Percentiles rank a stretch among this genome's conserved stretches.
phyloP scores from a whole-genome alignment of 1,140 invertebrate species.

The Drosophila jambulina region DNA sequence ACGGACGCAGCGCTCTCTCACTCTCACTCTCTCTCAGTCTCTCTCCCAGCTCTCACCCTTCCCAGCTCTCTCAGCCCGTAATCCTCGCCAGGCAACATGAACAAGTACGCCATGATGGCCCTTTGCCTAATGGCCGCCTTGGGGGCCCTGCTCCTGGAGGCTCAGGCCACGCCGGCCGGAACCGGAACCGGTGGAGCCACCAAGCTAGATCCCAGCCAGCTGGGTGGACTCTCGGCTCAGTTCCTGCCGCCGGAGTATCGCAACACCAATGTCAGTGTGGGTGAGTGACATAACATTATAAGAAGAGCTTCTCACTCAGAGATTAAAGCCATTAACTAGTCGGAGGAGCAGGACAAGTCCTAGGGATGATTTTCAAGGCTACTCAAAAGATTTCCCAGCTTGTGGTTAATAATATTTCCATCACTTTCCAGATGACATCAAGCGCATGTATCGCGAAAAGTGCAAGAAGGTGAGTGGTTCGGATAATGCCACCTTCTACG shows the following conservation, averaged over 20 bases:
- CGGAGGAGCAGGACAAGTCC: too few species aligned
- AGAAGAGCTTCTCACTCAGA: background rate
- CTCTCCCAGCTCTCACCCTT: background rate
- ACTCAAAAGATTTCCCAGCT: background rate
- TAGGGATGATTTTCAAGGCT: too few species aligned
- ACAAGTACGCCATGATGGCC: conserved; percentile 58
- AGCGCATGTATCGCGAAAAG: conserved; percentile 70
- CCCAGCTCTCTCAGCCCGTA: too few species aligned
- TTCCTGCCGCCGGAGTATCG: conserved; percentile 70
- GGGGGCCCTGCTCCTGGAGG: conserved; percentile 62
- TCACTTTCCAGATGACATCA: conserved; percentile 50
- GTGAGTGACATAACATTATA: conserved; percentile 41
- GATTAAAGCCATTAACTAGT: background rate
- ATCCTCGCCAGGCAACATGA: conserved; percentile 52
- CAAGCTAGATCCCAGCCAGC: conserved; percentile 45
- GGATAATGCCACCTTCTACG: conserved; percentile 66
- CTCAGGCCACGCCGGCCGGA: conserved; percentile 47
- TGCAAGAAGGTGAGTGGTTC: conserved; percentile 71
- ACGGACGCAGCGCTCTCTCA: conserved; percentile 5
- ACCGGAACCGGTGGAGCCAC: background rate
- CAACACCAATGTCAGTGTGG: conserved; percentile 66
- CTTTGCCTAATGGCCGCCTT: conserved; percentile 61
- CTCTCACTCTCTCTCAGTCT: background rate
- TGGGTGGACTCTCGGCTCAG: conserved; percentile 57
- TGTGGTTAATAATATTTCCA: background rate